Evolutionary conservation across 2,113 vertebrate species (phyloP), one percentile per base, ranked within the genome.

Genomic region (Saccopteryx bilineata): DNA sequence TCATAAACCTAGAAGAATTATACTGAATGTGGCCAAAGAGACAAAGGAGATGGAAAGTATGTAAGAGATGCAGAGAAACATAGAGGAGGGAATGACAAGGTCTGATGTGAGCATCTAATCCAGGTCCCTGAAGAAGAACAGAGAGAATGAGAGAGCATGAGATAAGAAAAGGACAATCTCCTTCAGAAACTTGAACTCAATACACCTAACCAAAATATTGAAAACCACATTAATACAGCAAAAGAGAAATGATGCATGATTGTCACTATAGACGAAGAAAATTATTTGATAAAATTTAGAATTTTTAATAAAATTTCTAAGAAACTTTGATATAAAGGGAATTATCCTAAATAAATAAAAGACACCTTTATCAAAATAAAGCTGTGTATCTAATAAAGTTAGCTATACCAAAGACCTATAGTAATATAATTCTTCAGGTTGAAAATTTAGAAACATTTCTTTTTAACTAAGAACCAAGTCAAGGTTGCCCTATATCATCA

Each of bases 401-500:
- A n/a, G n/a, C 31, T 68, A 68, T 68, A 88, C 26, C 69, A 88
- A 58, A 82, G 56, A 31, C 33, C 63, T 69, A 71, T 1, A 90
- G 72, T 39, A 81, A 54, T 15, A 90, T 68, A 2, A 58, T 78
- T 68, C 48, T 89, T 66, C 33, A 82, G 26, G 21, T 50, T 39
- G 33, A 76, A 83, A 82, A 72, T 76, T 84, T 76, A 84, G 69
- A 84, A 90, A 72, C 14, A 88, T 48, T 69, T 17, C 24, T 24
- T 76, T 78, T 31, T 75, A 94, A 89, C 26, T 50, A 68, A 58
- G 33, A 89, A 75, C n/a, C 31, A 94, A 61, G 52, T 52, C 68
- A 66, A 74, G 23, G 54, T 61, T 80, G 24, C 33, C 33, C 2
- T 31, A 4, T 63, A 4, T 31, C 8, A 65, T 31, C 3, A 2